These are phyloP conservation scores for Alethe castanea DNA, from an alignment of 2,113 vertebrate species.

Conservation along the genomic window DNA sequence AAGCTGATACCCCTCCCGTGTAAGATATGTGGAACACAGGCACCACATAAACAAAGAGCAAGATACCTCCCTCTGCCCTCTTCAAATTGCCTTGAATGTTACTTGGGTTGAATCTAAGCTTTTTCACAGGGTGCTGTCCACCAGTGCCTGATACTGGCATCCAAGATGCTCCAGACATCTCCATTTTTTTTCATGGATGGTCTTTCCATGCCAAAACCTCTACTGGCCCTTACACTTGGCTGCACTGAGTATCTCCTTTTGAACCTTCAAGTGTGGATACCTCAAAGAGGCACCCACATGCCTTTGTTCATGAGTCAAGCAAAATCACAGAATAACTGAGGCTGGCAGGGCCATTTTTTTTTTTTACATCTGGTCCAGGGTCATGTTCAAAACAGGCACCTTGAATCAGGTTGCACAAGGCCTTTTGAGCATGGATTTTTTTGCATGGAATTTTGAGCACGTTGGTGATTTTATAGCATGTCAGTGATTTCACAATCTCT, in stretches of 20 bases:
- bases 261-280: background rate
- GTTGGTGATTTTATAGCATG: background rate
- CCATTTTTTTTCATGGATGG: background rate
- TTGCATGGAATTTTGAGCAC: background rate
- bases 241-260: background rate
- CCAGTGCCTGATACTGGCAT: background rate
- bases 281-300: background rate
- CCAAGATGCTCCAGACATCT: background rate
- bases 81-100: too few relatives aligned
- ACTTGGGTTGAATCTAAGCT: background rate
- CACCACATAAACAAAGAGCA: background rate
- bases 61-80: background rate
- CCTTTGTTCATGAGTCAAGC: rapidly evolving
- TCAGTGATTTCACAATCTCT: background rate
- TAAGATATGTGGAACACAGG: background rate
- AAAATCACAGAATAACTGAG: background rate
- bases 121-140: background rate
- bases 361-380: background rate
- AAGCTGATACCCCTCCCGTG: background rate
- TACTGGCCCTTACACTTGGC: background rate
- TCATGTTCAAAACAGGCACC: background rate
- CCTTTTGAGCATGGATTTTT: background rate
- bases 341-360: background rate
- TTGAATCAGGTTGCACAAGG: background rate
- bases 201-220: background rate